Evolutionary conservation across 2,888 invertebrate genomes (phyloP).

Genomic region (Andrena bucephala): DNA sequence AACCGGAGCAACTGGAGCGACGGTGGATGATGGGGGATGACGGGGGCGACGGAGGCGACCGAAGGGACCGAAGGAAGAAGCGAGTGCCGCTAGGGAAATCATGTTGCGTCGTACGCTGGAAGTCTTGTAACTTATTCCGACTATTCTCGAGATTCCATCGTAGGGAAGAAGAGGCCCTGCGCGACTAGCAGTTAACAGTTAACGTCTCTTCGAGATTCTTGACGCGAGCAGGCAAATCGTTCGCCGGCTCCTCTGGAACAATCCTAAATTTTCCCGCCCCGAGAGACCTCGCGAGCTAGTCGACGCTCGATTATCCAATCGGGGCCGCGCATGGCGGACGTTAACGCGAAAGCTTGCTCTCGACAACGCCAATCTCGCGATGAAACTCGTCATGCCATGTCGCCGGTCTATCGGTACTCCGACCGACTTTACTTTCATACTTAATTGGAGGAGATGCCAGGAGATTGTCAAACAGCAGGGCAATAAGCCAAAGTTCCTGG

Average conservation of each 20-base stretch:
- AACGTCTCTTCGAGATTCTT: slow-evolving; percentile 16
- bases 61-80: slow-evolving; percentile 10
- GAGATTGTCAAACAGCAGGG: slow-evolving; percentile 1
- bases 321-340: background rate
- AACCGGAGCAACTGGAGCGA: slow-evolving; percentile 63
- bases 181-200: slow-evolving; percentile 29
- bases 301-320: background rate
- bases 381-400: background rate
- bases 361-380: background rate
- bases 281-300: background rate
- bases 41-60: background rate
- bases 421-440: background rate
- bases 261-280: slow-evolving; percentile 9
- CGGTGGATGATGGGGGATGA: background rate
- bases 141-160: slow-evolving; percentile 62
- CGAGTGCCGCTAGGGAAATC: slow-evolving; percentile 82
- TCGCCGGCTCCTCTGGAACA: background rate
- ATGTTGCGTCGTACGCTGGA: slow-evolving; percentile 73
- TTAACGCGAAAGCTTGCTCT: background rate
- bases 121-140: slow-evolving; percentile 65
- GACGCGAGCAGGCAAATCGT: slow-evolving; percentile 2
- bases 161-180: slow-evolving; percentile 12
- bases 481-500: slow-evolving; percentile 15
- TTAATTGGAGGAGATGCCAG: background rate
- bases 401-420: background rate